A percentile compares a stretch with the other conserved stretches of the same genome.
These are phyloP conservation scores for Urocitellus parryii DNA, from an alignment of 2,113 vertebrate genomes.

Conservation along the genomic window DNA sequence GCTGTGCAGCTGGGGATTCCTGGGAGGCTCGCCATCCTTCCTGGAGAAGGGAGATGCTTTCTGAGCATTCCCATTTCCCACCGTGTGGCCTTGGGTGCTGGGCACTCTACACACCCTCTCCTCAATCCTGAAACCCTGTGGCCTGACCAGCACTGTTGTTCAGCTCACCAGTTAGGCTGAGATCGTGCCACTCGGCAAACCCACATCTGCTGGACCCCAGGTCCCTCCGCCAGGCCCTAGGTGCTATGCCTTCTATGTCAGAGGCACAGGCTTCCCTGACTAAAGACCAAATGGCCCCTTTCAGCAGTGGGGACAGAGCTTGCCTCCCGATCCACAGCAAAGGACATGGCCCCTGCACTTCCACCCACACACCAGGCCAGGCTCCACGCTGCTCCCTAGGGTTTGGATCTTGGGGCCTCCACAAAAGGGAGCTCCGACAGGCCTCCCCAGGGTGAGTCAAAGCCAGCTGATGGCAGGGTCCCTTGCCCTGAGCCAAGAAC, in stretches of 20 bases:
- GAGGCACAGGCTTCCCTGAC: no score
- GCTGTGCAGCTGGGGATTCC: rapidly evolving
- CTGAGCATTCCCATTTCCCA: neutral
- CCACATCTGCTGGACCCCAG: rapidly evolving
- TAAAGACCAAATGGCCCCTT: no score
- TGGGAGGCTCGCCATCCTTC: neutral
- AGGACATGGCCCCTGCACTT: no score
- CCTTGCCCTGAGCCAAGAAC: neutral
- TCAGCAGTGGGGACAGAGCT: no score
- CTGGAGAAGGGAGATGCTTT: neutral
- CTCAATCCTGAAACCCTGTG: neutral
- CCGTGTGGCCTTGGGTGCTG: rapidly evolving
- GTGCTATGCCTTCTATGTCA: no score
- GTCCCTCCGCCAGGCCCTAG: neutral
- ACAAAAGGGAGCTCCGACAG: no score
- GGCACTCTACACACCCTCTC: neutral
- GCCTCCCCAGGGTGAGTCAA: neutral
- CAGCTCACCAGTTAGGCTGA: rapidly evolving
- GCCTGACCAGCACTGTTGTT: rapidly evolving
- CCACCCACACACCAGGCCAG: no score
- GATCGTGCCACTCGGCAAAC: rapidly evolving
- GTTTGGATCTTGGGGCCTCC: neutral
- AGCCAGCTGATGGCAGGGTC: neutral
- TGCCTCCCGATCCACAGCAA: no score
- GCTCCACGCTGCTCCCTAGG: no score